Evolutionary conservation across 2,888 invertebrate genomes (phyloP), one percentile per base, ranked within the genome.

Genomic region (Stenichneumon culpator): DNA sequence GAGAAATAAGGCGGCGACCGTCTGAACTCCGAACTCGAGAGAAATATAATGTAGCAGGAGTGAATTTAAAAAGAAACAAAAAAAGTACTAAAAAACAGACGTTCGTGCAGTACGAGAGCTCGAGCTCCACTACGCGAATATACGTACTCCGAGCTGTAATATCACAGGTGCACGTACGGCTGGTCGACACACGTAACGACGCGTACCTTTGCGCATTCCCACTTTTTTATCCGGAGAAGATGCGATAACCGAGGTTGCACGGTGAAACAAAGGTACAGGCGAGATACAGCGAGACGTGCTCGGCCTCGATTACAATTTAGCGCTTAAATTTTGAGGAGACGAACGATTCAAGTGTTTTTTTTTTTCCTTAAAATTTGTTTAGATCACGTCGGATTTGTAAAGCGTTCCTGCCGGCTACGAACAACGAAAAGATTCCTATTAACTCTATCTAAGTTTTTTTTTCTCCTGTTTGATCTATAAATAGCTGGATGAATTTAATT

Each of bases 21-120:
- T 57, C 57, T 14, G 50, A 32, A 44, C 57, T 57, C 7, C 47
- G 69, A 68, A 44, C 57, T 54, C 54, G 54, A 6, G 22, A 57
- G 22, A 32, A 25, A 60, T 60, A 28, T 16, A 60, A 25, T 32
- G 60, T 32, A 32, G 5, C 28, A 16, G 57, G 19, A 19, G 11
- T 11, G 16, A 4, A 4, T 50, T 50, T 50, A 14, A n/a, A n/a
- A n/a, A 9, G 22, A 7, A 9, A n/a, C n/a, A n/a, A 19, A 3
- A 25, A 28, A 5, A 25, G 5, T 4, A 28, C 14, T n/a, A n/a
- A n/a, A n/a, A 39, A 14, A 25, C 25, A 50, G 25, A 22, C 69
- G 50, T 50, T 44, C 69, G 25, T 52, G 25, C 47, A 3, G 25
- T 14, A 6, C 69, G 69, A 69, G 28, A n/a, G 69, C 28, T 28